phyloP scores from a whole-genome alignment of 2,797 vertebrate species.

The Anas bahamensis region DNA sequence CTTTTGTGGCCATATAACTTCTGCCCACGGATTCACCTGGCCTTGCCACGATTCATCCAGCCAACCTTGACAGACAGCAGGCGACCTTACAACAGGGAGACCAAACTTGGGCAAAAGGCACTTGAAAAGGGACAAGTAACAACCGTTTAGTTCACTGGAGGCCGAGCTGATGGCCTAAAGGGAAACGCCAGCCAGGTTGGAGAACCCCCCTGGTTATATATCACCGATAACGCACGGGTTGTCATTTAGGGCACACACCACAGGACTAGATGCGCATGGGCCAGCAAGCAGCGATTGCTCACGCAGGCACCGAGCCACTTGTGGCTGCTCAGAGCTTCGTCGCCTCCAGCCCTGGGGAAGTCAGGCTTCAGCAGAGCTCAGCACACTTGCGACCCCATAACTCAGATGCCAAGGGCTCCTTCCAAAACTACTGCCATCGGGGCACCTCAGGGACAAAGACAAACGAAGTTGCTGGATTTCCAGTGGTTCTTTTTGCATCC shows the following conservation, averaged over 20 bases:
- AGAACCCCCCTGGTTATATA: rapidly evolving
- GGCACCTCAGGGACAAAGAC: too few species aligned
- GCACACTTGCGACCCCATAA: background rate
- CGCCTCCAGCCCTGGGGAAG: background rate
- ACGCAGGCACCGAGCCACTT: rapidly evolving
- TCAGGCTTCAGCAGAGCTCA: background rate
- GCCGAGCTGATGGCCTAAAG: background rate
- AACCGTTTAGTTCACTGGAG: rapidly evolving
- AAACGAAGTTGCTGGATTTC: background rate
- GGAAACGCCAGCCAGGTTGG: background rate
- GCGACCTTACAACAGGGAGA: rapidly evolving
- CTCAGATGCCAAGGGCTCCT: background rate
- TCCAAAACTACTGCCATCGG: background rate
- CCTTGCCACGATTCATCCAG: too few species aligned
- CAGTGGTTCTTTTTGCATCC: background rate
- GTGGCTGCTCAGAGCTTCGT: background rate
- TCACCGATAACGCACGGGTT: too few species aligned
- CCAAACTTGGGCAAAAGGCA: background rate
- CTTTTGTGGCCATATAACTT: too few species aligned
- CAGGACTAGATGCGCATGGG: rapidly evolving
- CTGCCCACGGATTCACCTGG: too few species aligned
- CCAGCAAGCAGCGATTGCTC: background rate
- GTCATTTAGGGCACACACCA: background rate
- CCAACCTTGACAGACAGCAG: too few species aligned
- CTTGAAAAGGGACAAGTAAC: background rate